A percentile compares a stretch with the other conserved stretches of the same genome.
These are phyloP conservation scores for Garra rufa DNA, from an alignment of 2,113 vertebrate genomes.

Conservation along the genomic window DNA sequence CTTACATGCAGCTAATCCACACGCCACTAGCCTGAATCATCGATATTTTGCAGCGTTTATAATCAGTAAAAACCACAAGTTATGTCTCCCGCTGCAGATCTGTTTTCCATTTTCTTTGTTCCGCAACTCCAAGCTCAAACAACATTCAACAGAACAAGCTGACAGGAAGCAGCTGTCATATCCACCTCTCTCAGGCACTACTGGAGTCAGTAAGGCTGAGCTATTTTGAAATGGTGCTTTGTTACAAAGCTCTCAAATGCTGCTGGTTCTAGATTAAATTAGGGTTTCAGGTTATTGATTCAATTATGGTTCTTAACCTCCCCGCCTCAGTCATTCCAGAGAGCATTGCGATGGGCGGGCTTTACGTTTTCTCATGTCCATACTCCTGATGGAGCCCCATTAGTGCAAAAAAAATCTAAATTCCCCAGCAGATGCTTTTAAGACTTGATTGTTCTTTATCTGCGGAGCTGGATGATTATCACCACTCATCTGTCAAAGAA, in stretches of 20 bases:
- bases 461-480: constrained; percentile 25
- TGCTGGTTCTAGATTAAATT: constrained; percentile 35
- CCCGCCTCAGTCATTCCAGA: neutral
- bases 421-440: constrained; percentile 49
- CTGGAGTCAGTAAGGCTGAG: neutral
- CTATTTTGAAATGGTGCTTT: constrained; percentile 17
- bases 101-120: constrained; percentile 8
- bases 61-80: constrained; percentile 30
- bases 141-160: constrained; percentile 7
- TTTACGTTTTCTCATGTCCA: neutral
- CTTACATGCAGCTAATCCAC: constrained; percentile 32
- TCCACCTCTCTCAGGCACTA: neutral
- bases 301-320: constrained; percentile 36
- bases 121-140: neutral
- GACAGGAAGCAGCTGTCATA: neutral
- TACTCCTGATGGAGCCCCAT: constrained; percentile 25
- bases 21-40: constrained; percentile 39
- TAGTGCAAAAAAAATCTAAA: constrained; percentile 25
- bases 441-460: constrained; percentile 41
- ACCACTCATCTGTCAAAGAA: constrained; percentile 9
- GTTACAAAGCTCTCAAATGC: constrained; percentile 34
- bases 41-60: neutral
- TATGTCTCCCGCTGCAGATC: neutral
- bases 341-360: neutral
- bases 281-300: constrained; percentile 30